Evolutionary conservation across 2,888 invertebrate genomes (phyloP).

Genomic region (Sphaeridia pumilis): DNA sequence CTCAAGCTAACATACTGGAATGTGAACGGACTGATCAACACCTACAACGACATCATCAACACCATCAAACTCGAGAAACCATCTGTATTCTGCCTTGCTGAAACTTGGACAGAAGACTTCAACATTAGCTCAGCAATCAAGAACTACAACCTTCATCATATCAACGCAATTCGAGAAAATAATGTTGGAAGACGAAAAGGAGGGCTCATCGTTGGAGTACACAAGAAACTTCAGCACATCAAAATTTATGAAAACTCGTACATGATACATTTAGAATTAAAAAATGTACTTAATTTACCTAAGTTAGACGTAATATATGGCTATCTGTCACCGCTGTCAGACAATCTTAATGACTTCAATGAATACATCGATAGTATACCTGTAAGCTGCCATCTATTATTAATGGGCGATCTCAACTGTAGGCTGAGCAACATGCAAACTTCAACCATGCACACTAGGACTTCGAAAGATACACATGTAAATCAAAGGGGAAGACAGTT

Average conservation of each 20-base stretch:
- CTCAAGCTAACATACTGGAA: too few species aligned
- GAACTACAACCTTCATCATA: background rate
- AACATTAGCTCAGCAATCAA: too few species aligned
- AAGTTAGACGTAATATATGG: background rate
- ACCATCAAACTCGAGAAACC: too few species aligned
- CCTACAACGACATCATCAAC: too few species aligned
- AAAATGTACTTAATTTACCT: background rate
- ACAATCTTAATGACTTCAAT: background rate
- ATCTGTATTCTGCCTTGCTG: background rate
- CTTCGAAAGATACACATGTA: background rate
- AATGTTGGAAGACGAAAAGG: background rate
- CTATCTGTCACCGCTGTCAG: background rate
- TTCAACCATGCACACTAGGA: background rate
- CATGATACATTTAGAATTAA: background rate
- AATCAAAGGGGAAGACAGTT: background rate
- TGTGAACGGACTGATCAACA: too few species aligned
- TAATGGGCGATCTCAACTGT: background rate
- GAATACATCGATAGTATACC: background rate
- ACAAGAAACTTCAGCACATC: background rate
- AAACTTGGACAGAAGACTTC: too few species aligned
- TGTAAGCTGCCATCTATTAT: background rate
- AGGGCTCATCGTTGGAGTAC: background rate
- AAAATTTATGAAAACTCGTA: background rate
- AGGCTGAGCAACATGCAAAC: background rate
- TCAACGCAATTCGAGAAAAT: background rate